These are phyloP conservation scores for Chromis chromis DNA, from an alignment of 2,797 vertebrate species.

Conservation along the genomic window DNA sequence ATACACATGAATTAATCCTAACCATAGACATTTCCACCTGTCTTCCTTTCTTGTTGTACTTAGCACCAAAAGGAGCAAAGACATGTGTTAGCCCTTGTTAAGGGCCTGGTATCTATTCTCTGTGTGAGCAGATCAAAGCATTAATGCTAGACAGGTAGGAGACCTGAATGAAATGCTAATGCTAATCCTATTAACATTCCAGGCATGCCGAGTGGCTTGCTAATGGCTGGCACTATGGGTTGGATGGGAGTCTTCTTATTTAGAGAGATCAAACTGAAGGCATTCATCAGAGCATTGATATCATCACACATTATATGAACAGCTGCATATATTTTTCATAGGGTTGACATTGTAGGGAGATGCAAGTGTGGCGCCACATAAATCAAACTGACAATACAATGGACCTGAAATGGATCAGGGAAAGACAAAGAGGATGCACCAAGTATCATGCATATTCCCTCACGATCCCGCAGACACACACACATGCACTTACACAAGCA, in stretches of 20 bases:
- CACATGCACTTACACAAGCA: constrained; percentile 7
- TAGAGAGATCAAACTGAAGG: constrained; percentile 77
- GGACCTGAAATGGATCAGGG: constrained; percentile 84
- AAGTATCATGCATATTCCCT: constrained; percentile 62
- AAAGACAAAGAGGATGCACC: constrained; percentile 77
- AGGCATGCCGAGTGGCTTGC: constrained; percentile 59
- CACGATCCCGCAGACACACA: constrained; percentile 15
- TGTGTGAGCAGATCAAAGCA: constrained; percentile 76
- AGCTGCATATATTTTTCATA: constrained; percentile 85
- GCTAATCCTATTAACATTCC: constrained; percentile 82
- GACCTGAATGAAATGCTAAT: constrained; percentile 79
- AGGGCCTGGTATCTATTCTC: constrained; percentile 64
- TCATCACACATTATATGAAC: constrained; percentile 85
- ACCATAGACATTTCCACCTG: constrained; percentile 50
- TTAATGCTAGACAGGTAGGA: constrained; percentile 77
- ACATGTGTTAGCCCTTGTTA: constrained; percentile 69
- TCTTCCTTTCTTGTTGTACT: constrained; percentile 60
- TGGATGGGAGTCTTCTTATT: constrained; percentile 81
- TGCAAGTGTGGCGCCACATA: constrained; percentile 82
- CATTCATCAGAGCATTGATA: constrained; percentile 83
- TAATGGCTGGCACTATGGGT: constrained; percentile 74
- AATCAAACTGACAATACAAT: constrained; percentile 87
- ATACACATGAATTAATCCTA: constrained; percentile 48
- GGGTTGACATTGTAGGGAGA: constrained; percentile 83
- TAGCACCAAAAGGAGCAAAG: constrained; percentile 58